phyloP scores from a whole-genome alignment of 2,113 vertebrate species.

The Toxostoma redivivum region DNA sequence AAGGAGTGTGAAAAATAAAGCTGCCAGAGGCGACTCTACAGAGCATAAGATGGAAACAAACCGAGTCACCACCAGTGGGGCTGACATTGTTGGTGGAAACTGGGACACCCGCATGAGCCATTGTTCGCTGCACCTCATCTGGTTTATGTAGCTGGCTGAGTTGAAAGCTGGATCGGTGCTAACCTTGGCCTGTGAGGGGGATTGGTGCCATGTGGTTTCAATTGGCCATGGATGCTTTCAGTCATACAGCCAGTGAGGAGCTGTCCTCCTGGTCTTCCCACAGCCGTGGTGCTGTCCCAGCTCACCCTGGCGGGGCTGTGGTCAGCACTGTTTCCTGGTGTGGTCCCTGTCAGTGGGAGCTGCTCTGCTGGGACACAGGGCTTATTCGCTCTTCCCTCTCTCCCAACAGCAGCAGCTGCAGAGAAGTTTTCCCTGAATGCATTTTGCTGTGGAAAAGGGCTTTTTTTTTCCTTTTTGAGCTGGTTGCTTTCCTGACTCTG shows the following conservation, averaged over 20 bases:
- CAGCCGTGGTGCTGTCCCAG: neutral
- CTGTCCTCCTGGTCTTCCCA: neutral
- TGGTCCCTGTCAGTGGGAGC: neutral
- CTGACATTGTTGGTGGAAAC: conserved; percentile 51
- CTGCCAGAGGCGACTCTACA: conserved; percentile 32
- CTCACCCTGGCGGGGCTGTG: conserved; percentile 1
- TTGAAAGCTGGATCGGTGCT: conserved; percentile 35
- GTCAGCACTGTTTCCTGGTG: neutral
- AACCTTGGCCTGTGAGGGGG: conserved; percentile 29
- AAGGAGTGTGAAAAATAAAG: neutral
- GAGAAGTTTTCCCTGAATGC: neutral
- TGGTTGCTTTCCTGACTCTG: neutral
- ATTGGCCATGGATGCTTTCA: conserved; percentile 18
- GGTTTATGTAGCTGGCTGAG: conserved; percentile 47
- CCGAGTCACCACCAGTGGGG: conserved; percentile 30
- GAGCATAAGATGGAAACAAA: conserved; percentile 46
- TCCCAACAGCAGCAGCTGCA: neutral
- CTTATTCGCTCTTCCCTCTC: neutral
- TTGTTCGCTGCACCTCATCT: conserved; percentile 52
- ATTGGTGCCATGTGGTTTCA: conserved; percentile 41
- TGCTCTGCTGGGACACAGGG: neutral
- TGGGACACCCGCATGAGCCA: conserved; percentile 37
- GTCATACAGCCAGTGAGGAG: neutral
- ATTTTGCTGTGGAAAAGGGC: neutral
- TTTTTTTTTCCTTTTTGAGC: neutral